Base-by-base conservation (phyloP, 2,113 vertebrate species). In the Nesospiza acunhae region DNA sequence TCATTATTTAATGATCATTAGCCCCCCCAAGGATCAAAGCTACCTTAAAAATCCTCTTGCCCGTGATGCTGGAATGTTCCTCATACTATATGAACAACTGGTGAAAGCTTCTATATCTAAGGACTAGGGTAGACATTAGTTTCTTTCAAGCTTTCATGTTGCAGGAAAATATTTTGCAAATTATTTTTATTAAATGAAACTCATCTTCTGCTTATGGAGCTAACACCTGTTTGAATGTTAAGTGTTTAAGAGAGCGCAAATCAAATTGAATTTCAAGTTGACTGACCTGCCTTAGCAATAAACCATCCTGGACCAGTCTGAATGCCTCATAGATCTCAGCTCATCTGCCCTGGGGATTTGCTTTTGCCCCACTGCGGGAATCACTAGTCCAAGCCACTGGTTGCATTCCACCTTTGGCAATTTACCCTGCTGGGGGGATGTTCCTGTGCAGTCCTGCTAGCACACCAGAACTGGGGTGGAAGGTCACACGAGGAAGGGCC, bases 241-340 rank as follows among this genome's bases (percentile, higher is more conserved):
- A 67, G 30, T 31, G 52, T 59, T 93, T 63, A 95, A 80, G 55
- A 33, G 90, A 96, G 92, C 9, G 62, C 89, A 97, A 98, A 97
- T 97, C 97, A 97, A 96, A 98, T 94, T 95, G 84, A 97, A 91
- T 97, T 97, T 96, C 88, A 94, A 87, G 92, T 93, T 96, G 95
- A 97, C 96, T 97, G 97, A 96, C 96, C 95, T 97, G 97, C 97
- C 97, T 97, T 96, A 93, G 91, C 95, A 96, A 84, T 95, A 93
- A 96, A 97, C 89, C 86, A 91, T 92, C 88, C 88, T 94, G 77
- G 35, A 53, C 87, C 92, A 92, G 85, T 97, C 95, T 97, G 96
- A 97, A 92, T 53, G 75, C 95, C 80, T 97, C 55, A 80, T 26
- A 96, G 96, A 64, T 95, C 85, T 91, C 96, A 85, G 74, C 20